A percentile compares a stretch with the other conserved stretches of the same genome.
Conservation (phyloP, 2,113 vertebrate species). For the Percina caprodes region DNA sequence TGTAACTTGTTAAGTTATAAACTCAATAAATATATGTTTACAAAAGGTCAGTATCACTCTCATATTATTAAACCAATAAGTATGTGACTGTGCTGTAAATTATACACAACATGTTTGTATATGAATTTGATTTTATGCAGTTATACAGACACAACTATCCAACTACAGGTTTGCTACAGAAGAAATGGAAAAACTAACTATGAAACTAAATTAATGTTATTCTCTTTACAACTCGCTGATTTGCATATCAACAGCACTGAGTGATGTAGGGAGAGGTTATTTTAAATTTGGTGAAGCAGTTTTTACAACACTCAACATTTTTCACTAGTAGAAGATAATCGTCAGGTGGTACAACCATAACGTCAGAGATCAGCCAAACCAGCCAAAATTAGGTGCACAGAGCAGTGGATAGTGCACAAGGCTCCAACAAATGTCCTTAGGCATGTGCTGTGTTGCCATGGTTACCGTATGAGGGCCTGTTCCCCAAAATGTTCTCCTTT, state of each 20-base stretch:
- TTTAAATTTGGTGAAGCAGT: neutral
- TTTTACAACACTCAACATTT: neutral
- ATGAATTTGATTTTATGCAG: neutral
- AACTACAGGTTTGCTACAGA: neutral
- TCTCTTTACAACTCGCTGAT: neutral
- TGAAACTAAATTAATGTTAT: no score
- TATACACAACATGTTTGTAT: neutral
- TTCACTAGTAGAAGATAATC: neutral
- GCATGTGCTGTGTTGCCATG: slow-evolving; percentile 47
- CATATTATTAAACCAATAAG: neutral
- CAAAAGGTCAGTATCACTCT: no score
- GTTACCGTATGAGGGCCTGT: slow-evolving; percentile 87
- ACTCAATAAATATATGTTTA: no score
- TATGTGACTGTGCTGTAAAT: neutral
- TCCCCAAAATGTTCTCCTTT: slow-evolving; percentile 88
- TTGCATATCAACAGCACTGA: neutral
- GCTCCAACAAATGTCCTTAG: slow-evolving; percentile 20
- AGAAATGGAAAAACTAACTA: neutral
- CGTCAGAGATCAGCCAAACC: slow-evolving; percentile 7
- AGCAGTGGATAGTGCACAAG: slow-evolving; percentile 11
- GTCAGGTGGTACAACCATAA: slow-evolving; percentile 3
- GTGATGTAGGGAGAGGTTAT: neutral
- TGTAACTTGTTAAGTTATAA: no score
- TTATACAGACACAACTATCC: neutral
- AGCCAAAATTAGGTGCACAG: neutral